phyloP scores from a whole-genome alignment of 2,888 invertebrate species.

The Aromia moschata region DNA sequence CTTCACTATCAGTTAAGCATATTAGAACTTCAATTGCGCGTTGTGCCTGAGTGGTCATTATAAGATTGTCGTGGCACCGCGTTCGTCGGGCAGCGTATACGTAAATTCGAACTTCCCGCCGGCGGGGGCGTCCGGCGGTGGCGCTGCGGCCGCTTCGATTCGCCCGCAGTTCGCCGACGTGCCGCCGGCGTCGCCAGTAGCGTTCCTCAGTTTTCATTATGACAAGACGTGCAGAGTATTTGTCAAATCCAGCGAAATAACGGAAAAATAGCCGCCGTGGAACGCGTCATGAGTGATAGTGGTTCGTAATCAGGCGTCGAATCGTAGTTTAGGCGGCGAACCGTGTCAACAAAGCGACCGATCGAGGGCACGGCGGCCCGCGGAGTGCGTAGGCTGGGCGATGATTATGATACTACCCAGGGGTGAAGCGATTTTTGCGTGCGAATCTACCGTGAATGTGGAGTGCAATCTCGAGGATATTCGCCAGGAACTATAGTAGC shows the following conservation, averaged over 20 bases:
- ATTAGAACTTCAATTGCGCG: too few relatives aligned
- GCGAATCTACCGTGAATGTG: constrained; percentile 59
- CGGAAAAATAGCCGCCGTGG: constrained; percentile 35
- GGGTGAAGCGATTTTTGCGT: constrained; percentile 54
- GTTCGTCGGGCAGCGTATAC: too few relatives aligned
- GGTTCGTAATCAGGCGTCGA: constrained; percentile 43
- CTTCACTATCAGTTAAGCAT: too few relatives aligned
- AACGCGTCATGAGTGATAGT: constrained; percentile 46
- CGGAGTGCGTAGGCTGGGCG: constrained; percentile 56
- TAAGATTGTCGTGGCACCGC: too few relatives aligned
- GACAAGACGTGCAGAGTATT: constrained; percentile 57
- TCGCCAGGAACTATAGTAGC: constrained; percentile 58
- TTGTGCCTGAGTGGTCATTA: too few relatives aligned
- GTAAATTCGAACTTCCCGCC: constrained; percentile 31
- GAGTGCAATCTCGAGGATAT: constrained; percentile 62
- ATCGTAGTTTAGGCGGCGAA: constrained; percentile 19
- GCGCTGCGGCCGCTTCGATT: constrained; percentile 34
- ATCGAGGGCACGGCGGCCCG: constrained; percentile 22
- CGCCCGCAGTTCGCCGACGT: constrained; percentile 37
- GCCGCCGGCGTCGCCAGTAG: constrained; percentile 46
- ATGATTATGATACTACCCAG: constrained; percentile 62
- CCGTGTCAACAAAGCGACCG: constrained; percentile 13
- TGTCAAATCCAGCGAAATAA: constrained; percentile 51
- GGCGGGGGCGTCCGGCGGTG: constrained; percentile 8
- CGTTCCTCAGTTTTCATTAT: constrained; percentile 55